Evolutionary conservation across 2,797 vertebrate species (phyloP), one percentile per base, ranked within the genome.

Genomic region (Molossus alvarezi): DNA sequence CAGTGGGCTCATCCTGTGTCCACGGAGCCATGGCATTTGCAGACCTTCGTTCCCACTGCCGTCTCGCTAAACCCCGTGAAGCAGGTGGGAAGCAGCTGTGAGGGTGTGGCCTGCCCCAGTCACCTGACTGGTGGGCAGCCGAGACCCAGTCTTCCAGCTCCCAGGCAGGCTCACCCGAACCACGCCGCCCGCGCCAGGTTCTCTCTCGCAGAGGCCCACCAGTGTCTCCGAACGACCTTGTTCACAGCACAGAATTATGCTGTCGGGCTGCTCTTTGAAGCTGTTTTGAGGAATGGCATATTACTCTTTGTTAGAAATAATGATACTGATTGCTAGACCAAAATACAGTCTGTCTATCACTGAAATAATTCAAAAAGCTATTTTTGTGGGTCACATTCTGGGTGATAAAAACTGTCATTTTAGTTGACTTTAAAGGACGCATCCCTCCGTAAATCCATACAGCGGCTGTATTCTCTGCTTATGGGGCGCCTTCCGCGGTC

Each of bases 401-500:
- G 13, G 1, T 88, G 86, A 91, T 93, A 48, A 98, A 90, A 91
- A 79, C 37, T 21, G 2, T 91, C 79, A 57, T 96, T 96, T 98
- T 71, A 14, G 88, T 89, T 95, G 90, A 73, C 91, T 97, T 93
- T 96, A 97, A 96, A 97, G 91, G 88, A 97, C 94, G n/a, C 84
- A 13, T 92, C 83, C 87, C 87, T 91, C 90, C 48, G 77, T 94
- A 90, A 96, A 97, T 90, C 92, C 81, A 15, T 65, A 17, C 2
- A 53, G 45, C 4, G 0, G 29, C 67, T 92, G 10, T 58, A 33
- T 27, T 94, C 64, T 94, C 48, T 4, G 96, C 96, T 95, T 94
- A 93, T 48, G 95, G 91, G 95, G 97, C 97, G 65, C 84, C 72
- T 91, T 95, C 86, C 62, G 69, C 95, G 71, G 41, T 75, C 1